phyloP scores from a whole-genome alignment of 2,797 vertebrate genomes.

The Sus cebifrons region DNA sequence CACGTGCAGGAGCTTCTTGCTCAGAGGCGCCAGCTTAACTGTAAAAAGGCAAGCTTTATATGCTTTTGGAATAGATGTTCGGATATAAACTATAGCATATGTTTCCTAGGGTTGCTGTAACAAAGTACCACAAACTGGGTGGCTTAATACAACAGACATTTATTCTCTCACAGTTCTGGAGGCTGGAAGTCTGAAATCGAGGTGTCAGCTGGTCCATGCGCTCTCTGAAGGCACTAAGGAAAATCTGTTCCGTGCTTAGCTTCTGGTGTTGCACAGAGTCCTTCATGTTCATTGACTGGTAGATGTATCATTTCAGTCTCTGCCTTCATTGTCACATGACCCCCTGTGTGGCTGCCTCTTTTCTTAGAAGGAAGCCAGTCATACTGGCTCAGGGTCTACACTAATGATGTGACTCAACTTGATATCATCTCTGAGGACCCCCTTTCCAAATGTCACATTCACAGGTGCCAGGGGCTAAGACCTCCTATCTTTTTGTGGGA shows the following conservation, averaged over 20 bases:
- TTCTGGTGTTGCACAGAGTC: neutral
- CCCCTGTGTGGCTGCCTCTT: neutral
- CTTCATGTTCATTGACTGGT: neutral
- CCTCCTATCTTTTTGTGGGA: neutral
- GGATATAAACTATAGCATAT: neutral
- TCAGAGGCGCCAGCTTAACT: neutral
- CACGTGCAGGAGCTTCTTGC: neutral
- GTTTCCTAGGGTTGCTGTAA: neutral
- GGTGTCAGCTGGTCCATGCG: neutral
- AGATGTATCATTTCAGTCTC: neutral
- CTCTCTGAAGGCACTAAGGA: neutral
- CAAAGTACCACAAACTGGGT: neutral
- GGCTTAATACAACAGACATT: neutral
- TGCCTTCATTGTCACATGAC: neutral
- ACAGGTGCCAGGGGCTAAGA: neutral
- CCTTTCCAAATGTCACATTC: constrained; percentile 4
- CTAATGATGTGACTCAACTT: neutral
- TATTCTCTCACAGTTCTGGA: constrained; percentile 36
- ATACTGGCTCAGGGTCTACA: neutral
- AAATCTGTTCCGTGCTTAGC: neutral
- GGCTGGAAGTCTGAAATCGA: neutral
- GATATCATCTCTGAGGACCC: neutral
- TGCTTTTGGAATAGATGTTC: neutral
- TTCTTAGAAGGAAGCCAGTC: neutral
- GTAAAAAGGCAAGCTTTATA: constrained; percentile 11